Base-by-base conservation (phyloP, 2,888 invertebrate species). In the Deilephila elpenor region DNA sequence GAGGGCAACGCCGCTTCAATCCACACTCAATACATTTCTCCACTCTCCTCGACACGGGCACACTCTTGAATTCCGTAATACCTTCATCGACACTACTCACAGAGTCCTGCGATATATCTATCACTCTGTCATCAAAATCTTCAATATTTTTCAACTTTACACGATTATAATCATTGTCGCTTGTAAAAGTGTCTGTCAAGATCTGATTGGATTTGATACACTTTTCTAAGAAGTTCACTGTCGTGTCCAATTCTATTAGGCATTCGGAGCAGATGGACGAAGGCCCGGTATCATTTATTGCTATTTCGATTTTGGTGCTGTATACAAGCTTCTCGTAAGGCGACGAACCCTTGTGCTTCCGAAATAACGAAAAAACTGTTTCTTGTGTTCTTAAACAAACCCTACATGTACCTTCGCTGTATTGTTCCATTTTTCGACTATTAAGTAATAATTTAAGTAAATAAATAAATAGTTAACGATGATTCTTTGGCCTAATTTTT, bases 191-290 rank as follows among this genome's bases (percentile, higher is more conserved):
- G 29, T 79, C 77, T 8, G 78, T 73, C 4, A 88, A 74, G 37
- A 85, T 73, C 73, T 80, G 80, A 71, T 88, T 89, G 0, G 91
- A 84, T 59, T 81, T 84, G 71, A 86, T 84, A 78, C 89, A 91
- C 76, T 87, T 89, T 56, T 86, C 81, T 67, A 90, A 76, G 74
- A 91, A 91, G 56, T 76, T 81, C 1, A 88, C 80, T 3, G 89
- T 86, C 1, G 83, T 82, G 25, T 90, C 88, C 7, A 91, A 78
- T 72, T 91, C 90, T 70, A 76, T 76, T 5, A 88, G 81, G 74
- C 91, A 91, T 32, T 86, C 84, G 8, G 82, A 79, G 74, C 91
- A 91, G 72, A 91, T 89, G 8, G 79, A 82, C n/a, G 85, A 74
- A 1, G 89, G 86, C 5, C 87, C 88, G 3, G 78, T 74, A 71